These are phyloP conservation scores for Meloidogyne chitwoodi DNA, from an alignment of 1,140 invertebrate species.

Conservation along the genomic window DNA sequence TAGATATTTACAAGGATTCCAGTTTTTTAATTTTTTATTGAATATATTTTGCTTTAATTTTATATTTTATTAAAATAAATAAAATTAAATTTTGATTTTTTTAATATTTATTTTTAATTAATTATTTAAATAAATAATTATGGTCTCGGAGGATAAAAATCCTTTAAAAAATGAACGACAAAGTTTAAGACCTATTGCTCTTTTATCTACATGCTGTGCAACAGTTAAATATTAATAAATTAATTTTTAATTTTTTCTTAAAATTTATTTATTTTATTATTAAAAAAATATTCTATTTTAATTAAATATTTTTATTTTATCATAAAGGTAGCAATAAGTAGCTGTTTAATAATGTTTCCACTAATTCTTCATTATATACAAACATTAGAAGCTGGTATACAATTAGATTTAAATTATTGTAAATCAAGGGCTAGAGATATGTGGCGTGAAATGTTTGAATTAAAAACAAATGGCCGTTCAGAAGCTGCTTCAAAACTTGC, in stretches of 20 bases:
- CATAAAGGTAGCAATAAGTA: conserved; percentile 35
- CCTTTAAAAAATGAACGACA: conserved; percentile 20
- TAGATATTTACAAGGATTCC: too few species aligned
- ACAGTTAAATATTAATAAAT: conserved; percentile 14
- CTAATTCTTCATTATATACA: conserved; percentile 50
- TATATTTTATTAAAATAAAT: too few species aligned
- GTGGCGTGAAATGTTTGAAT: conserved; percentile 53
- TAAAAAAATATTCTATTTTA: neutral
- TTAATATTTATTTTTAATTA: neutral
- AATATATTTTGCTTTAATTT: too few species aligned
- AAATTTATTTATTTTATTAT: neutral
- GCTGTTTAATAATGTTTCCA: conserved; percentile 48
- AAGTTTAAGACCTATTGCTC: conserved; percentile 37
- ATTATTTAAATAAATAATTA: neutral
- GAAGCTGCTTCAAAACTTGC: conserved; percentile 31
- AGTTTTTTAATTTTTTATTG: too few species aligned
- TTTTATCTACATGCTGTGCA: conserved; percentile 44
- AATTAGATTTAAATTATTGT: conserved; percentile 50
- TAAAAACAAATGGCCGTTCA: conserved; percentile 27
- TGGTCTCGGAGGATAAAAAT: conserved; percentile 1
- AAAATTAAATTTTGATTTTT: too few species aligned
- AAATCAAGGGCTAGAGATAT: conserved; percentile 49
- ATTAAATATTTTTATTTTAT: neutral
- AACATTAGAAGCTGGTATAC: conserved; percentile 47
- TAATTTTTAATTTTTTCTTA: neutral